Base-by-base conservation (phyloP, 2,797 vertebrate species). In the Hydrophis major region DNA sequence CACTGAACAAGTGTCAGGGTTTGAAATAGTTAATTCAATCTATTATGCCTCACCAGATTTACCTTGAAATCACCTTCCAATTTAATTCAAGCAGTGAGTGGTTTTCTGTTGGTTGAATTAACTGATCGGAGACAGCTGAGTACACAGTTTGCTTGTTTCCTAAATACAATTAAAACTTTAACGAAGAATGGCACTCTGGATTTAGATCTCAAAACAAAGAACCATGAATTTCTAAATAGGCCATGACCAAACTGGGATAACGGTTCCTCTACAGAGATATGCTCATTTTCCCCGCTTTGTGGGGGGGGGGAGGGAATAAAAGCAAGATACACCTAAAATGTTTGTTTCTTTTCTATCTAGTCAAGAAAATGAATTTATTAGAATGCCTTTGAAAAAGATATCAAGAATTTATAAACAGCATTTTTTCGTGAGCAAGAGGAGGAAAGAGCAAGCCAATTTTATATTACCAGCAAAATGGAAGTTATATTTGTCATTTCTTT, bases 131-230 rank as follows among this genome's bases (percentile, higher is more conserved):
- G 83, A 87, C 0, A 0, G 90, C 91, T 94, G 88, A 93, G 92
- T 0, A 53, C 25, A 37, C 94, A 94, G 92, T 95, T 92, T 83
- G 89, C 90, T 91, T 95, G 92, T 60, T 93, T 83, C 87, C 88
- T 86, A 90, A 92, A 89, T 57, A 55, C 63, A 95, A 95, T 92
- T 95, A 95, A 93, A 94, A 93, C 20, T 11, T 92, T 94, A 96
- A 95, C 61, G 92, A 95, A 95, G 87, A 92, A 89, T 89, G 92
- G 88, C 94, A 93, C 86, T 94, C 88, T 89, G 92, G 69, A 90
- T 93, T 89, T 95, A 90, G 90, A 95, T 93, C 89, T 93, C 53
- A 74, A 88, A 95, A 92, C 32, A 87, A 92, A 32, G 83, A 63
- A 63, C 91, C 61, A 69, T 83, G 32, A 83, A 89, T 90, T 89